A percentile compares a stretch with the other conserved stretches of the same genome.
Evolutionary conservation across 2,797 vertebrate genomes (phyloP).

Genomic region (Lagodon rhomboides): DNA sequence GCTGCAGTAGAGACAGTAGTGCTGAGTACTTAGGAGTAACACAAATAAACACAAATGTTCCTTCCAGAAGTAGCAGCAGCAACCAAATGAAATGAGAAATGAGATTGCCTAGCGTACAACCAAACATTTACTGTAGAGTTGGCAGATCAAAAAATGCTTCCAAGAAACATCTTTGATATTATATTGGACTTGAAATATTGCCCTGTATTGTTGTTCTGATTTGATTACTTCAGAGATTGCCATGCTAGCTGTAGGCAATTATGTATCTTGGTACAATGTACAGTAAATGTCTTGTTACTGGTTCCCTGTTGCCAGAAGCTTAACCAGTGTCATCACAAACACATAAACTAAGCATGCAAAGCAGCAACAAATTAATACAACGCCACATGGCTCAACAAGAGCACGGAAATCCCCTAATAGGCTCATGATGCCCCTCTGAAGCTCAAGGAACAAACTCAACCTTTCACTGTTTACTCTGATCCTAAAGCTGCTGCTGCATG

Average conservation of each 20-base stretch:
- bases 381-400: background rate
- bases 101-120: background rate
- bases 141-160: background rate
- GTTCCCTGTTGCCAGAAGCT: background rate
- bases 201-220: background rate
- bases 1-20: too few relatives aligned
- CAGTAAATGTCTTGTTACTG: background rate
- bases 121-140: background rate
- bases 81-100: too few relatives aligned
- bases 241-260: background rate
- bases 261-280: background rate
- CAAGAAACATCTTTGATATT: background rate
- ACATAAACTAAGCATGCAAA: conserved; percentile 5
- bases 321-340: background rate
- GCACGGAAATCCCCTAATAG: conserved; percentile 12
- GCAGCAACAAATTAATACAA: background rate
- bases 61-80: too few relatives aligned
- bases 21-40: too few relatives aligned
- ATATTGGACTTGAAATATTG: background rate
- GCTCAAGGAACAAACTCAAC: conserved; percentile 29
- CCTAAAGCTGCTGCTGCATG: conserved; percentile 29
- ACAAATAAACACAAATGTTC: too few relatives aligned
- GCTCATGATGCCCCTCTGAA: conserved; percentile 21
- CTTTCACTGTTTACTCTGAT: conserved; percentile 19
- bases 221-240: background rate